A percentile compares a stretch with the other conserved stretches of the same genome.
phyloP scores from a whole-genome alignment of 1,140 invertebrate species.

The Papilio dardanus region DNA sequence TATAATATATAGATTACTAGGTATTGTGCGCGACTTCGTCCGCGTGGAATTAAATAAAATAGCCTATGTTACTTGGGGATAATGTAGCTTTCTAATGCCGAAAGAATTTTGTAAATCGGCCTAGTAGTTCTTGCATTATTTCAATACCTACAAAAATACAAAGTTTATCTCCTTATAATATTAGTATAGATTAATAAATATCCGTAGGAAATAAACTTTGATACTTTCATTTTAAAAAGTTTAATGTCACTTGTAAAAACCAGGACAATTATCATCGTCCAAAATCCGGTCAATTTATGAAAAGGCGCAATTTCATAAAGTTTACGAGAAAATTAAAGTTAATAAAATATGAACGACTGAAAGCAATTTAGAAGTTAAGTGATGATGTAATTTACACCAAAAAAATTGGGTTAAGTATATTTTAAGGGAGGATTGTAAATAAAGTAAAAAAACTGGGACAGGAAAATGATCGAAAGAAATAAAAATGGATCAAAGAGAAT shows the following conservation, averaged over 20 bases:
- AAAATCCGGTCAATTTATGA: background rate
- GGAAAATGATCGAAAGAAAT: constrained; percentile 14
- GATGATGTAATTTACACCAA: background rate
- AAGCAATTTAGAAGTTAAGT: constrained; percentile 9
- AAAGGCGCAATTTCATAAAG: background rate
- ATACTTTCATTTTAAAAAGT: background rate
- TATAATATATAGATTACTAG: no score
- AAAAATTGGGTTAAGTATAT: constrained; percentile 30
- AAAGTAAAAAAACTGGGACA: constrained; percentile 14
- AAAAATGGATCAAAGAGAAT: constrained; percentile 9
- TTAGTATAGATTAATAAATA: no score
- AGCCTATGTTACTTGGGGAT: no score
- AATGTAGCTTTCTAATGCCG: no score
- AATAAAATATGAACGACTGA: constrained; percentile 13
- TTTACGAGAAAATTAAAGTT: constrained; percentile 5
- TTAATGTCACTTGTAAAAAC: background rate
- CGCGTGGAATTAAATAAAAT: no score
- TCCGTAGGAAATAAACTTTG: no score
- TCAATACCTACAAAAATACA: no score
- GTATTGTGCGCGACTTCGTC: no score
- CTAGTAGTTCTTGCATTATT: no score
- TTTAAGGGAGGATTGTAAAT: constrained; percentile 3
- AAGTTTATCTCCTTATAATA: no score
- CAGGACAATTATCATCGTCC: background rate
- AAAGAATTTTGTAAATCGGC: no score